phyloP scores from a whole-genome alignment of 1,140 invertebrate species.

The Drosophila repleta region DNA sequence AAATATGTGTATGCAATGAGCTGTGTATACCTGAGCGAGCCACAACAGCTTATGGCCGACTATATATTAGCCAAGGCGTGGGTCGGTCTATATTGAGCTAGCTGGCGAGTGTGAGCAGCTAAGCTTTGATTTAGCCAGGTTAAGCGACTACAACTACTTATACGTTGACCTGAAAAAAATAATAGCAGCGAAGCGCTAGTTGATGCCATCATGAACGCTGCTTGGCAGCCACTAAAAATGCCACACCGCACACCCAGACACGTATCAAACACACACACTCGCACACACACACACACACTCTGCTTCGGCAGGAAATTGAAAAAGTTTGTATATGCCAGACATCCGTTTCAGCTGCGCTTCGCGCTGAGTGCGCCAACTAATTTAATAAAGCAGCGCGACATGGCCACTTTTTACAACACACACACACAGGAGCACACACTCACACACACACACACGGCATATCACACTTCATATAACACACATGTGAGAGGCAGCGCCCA shows the following conservation, averaged over 20 bases:
- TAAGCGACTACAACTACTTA: constrained; percentile 29
- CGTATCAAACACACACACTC: constrained; percentile 7
- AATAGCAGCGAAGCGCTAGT: constrained; percentile 12
- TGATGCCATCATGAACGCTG: constrained; percentile 50
- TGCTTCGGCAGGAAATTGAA: constrained; percentile 69
- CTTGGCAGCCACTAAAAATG: constrained; percentile 51
- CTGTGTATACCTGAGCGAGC: constrained; percentile 27
- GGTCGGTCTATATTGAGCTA: too few relatives aligned
- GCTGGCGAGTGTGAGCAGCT: not conserved
- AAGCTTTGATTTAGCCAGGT: constrained; percentile 10
- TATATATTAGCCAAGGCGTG: constrained; percentile 1
- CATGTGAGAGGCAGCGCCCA: constrained; percentile 24
- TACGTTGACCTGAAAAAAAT: constrained; percentile 60
- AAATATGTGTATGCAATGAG: constrained; percentile 67
- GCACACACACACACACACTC: not conserved
- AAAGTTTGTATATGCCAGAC: constrained; percentile 74
- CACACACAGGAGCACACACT: constrained; percentile 27
- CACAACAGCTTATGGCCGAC: constrained; percentile 11
- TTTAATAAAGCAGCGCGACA: constrained; percentile 74
- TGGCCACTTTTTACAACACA: constrained; percentile 64
- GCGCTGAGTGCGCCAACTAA: constrained; percentile 71
- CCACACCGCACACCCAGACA: constrained; percentile 23
- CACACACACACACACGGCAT: constrained; percentile 23
- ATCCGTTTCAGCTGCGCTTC: constrained; percentile 66
- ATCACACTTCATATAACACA: constrained; percentile 19